Percentiles rank a stretch among this genome's conserved stretches.
Conservation (phyloP, 37 sponge, comb jelly and placozoan species). For the Cladorhizidae sp. region DNA sequence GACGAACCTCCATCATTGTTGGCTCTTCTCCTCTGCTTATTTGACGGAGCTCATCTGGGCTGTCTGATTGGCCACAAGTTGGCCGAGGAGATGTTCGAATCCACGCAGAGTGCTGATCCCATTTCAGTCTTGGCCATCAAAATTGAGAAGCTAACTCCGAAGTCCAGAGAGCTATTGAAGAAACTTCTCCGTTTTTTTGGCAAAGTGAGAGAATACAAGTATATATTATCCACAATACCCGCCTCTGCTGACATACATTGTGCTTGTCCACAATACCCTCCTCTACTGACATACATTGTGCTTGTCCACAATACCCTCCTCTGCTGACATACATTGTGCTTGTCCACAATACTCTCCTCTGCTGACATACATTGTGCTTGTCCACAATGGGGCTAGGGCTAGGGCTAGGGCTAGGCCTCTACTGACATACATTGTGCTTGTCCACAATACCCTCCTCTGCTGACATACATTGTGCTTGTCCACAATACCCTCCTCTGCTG, state of each 20-base stretch:
- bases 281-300: too few species aligned
- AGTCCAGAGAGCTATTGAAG: slow-evolving; percentile 43
- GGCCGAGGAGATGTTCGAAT: slow-evolving; percentile 42
- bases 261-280: not conserved
- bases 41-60: slow-evolving; percentile 28
- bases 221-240: too few species aligned
- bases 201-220: slow-evolving; percentile 30
- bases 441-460: too few species aligned
- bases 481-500: too few species aligned
- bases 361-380: too few species aligned
- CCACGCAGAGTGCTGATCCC: slow-evolving; percentile 36
- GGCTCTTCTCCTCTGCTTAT: slow-evolving; percentile 30
- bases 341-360: too few species aligned
- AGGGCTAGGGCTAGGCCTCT: too few species aligned
- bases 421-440: too few species aligned
- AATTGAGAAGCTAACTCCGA: slow-evolving; percentile 36
- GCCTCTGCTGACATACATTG: not conserved
- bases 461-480: too few species aligned
- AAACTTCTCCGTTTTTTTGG: slow-evolving; percentile 60
- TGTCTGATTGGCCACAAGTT: slow-evolving; percentile 29
- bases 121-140: slow-evolving; percentile 19
- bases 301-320: too few species aligned
- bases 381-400: too few species aligned
- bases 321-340: too few species aligned
- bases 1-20: slow-evolving; percentile 36